Base-by-base conservation (phyloP, 2,888 invertebrate genomes). In the Drosophila subquinaria region DNA sequence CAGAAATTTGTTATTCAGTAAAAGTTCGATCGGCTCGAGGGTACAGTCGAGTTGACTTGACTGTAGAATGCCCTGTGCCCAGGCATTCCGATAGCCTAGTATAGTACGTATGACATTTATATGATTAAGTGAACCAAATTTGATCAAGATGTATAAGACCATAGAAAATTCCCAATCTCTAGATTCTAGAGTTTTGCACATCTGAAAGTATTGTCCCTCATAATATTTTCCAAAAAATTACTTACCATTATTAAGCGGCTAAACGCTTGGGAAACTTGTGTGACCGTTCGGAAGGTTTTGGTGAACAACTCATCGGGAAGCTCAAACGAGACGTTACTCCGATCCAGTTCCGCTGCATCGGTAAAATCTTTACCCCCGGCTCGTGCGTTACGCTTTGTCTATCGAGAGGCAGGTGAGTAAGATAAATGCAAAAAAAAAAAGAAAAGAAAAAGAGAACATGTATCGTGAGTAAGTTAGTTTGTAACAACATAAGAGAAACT, bases 231-330 rank as follows among this genome's bases (percentile, higher is more conserved):
- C 30, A 30, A 30, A 8, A 30, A 9, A 13, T n/a, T 47, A 82
- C 86, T 90, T 93, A 95, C 95, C 92, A 94, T 93, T 78, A 95
- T 95, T 40, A 95, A 92, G 73, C 93, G 93, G 48, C 94, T 94
- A 56, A 95, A 89, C 20, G 94, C 90, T 81, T 94, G 94, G 15
- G 95, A 95, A 57, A 95, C 84, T 78, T 94, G 94, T 17, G 95
- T 95, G 15, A 95, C 90, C 15, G 95, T 91, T 20, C 93, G 93
- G 84, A 95, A 95, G 20, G 95, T 94, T 30, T 94, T 93, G 30
- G 94, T 95, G 75, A 95, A 94, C 2, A 95, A 91, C 72, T 93
- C 91, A 45, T 94, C 93, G 2, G 95, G 95, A 60, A 95, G 89
- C 23, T 95, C 95, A 67, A 95, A 91, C 1, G 94, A 94, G 1